Base-by-base conservation (phyloP, 2,888 invertebrate species). In the Sussaba pulchella region DNA sequence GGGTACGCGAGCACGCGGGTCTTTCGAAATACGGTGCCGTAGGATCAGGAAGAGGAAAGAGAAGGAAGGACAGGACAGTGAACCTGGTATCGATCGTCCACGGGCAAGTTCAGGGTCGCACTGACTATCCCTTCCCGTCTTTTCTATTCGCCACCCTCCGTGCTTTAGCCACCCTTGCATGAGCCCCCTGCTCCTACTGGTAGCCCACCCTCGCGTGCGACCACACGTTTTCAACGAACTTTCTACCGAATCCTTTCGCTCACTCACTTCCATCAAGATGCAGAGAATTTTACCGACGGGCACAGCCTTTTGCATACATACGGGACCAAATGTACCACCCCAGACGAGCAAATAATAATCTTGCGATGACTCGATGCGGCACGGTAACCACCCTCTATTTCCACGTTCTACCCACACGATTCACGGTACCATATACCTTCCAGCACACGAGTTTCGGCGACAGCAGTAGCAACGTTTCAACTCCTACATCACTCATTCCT, bases 241-340 rank as follows among this genome's bases (percentile, higher is more conserved):
- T 70, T 54, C 73, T 39, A 66, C 73, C 21, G 66, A 66, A 66
- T 74, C 82, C 70, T 77, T 82, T 83, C 84, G 80, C 80, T 83
- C 84, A 63, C 76, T 72, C 41, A 26, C 57, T 31, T 36, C 26
- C 26, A 24, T 31, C 19, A 64, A 70, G 63, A 63, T 64, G 52
- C 57, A 8, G 59, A 63, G 50, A 74, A 77, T 43, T 81, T 64
- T 17, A 54, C 85, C 87, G 87, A 87, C 86, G 87, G 85, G 87
- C 89, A 88, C 89, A 90, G 89, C 88, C 90, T 89, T 88, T 90
- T 89, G 87, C 88, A 86, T 88, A 87, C 86, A 87, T 82, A 85
- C 81, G 74, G 84, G 14, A 41, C 57, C 43, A 57, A 69, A 47
- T 71, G 47, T 41, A 26, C 31, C 52, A 72, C 81, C 81, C 81